phyloP scores from a whole-genome alignment of 2,888 invertebrate genomes.

The Gortyna flavago region DNA sequence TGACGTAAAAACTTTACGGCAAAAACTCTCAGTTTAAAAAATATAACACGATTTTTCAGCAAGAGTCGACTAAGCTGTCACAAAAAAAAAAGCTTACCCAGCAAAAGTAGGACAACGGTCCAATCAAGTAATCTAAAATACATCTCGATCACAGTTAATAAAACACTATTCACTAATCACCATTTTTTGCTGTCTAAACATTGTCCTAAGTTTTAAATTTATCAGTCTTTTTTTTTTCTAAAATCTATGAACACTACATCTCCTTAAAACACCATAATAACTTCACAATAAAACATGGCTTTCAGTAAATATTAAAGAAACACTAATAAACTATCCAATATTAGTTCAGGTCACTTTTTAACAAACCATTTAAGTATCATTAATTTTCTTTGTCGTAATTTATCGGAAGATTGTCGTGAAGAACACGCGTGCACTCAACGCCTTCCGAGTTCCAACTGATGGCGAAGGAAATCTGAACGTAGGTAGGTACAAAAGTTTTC shows the following conservation, averaged over 20 bases:
- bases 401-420: conserved; percentile 31
- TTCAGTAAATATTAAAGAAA: conserved; percentile 16
- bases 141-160: conserved; percentile 62
- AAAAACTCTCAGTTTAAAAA: neutral
- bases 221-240: conserved; percentile 14
- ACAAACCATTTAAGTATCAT: conserved; percentile 20
- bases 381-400: conserved; percentile 48
- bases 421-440: conserved; percentile 44
- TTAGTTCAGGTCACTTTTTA: conserved; percentile 24
- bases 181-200: conserved; percentile 30
- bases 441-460: conserved; percentile 53
- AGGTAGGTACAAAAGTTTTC: conserved; percentile 28
- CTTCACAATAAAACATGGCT: conserved; percentile 17
- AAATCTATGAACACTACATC: conserved; percentile 37
- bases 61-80: neutral
- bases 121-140: conserved; percentile 69
- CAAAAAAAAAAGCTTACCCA: conserved; percentile 68
- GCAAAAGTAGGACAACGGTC: conserved; percentile 66
- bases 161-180: conserved; percentile 50
- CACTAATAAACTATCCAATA: conserved; percentile 26
- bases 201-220: conserved; percentile 18
- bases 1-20: neutral
- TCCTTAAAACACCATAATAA: conserved; percentile 19
- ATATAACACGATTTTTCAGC: neutral
- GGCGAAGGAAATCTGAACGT: conserved; percentile 48